phyloP scores from a whole-genome alignment of 1,140 invertebrate genomes.

The Trissolcus basalis region DNA sequence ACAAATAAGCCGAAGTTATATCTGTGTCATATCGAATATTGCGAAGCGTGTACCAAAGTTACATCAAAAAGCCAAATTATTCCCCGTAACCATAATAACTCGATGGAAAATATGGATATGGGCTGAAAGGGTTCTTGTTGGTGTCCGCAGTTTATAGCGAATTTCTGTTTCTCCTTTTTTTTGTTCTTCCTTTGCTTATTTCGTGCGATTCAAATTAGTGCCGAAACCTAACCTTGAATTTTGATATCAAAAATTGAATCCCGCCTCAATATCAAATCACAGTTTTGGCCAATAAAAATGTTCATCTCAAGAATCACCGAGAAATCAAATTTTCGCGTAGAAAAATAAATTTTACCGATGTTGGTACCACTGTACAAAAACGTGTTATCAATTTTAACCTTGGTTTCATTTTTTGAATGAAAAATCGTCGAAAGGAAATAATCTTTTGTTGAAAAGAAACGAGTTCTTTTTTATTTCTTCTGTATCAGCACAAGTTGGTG shows the following conservation, averaged over 20 bases:
- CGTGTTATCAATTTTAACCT: too few relatives aligned
- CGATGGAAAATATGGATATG: constrained; percentile 3
- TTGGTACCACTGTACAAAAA: too few relatives aligned
- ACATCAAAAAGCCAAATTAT: constrained; percentile 21
- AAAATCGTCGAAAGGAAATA: too few relatives aligned
- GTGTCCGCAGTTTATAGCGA: not conserved
- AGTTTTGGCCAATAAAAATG: too few relatives aligned
- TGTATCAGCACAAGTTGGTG: not conserved
- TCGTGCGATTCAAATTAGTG: not conserved
- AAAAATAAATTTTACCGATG: too few relatives aligned
- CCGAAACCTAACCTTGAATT: not conserved
- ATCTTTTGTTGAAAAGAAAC: too few relatives aligned
- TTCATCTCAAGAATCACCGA: too few relatives aligned
- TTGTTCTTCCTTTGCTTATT: not conserved
- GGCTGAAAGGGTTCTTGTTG: too few relatives aligned
- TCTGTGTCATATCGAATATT: constrained; percentile 35
- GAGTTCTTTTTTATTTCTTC: too few relatives aligned
- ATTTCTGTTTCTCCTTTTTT: not conserved
- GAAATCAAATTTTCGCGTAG: too few relatives aligned
- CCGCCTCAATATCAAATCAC: too few relatives aligned
- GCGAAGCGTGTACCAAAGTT: not conserved
- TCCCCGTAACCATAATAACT: constrained; percentile 8
- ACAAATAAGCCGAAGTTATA: constrained; percentile 44
- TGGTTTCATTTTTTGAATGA: too few relatives aligned
- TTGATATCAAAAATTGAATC: not conserved